Evolutionary conservation across 2,113 vertebrate species (phyloP).

Genomic region (Peromyscus californicus): DNA sequence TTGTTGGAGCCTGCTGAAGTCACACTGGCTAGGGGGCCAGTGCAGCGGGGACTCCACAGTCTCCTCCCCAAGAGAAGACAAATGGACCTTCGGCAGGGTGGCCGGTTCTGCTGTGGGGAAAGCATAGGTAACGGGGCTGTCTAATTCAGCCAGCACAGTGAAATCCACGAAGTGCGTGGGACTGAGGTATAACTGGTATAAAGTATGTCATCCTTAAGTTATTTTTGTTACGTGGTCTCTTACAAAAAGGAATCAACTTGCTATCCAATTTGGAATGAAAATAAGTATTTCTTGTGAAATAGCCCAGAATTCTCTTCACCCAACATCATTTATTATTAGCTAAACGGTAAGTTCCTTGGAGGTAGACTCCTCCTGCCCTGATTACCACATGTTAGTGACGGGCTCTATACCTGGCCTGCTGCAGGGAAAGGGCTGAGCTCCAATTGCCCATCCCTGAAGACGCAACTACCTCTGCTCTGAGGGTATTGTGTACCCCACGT

Average conservation of each 20-base stretch:
- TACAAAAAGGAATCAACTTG: not conserved
- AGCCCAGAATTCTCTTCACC: not conserved
- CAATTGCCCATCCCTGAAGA: not conserved
- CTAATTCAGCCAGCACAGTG: not conserved
- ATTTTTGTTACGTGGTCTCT: not conserved
- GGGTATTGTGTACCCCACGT: not conserved
- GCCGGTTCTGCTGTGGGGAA: not conserved
- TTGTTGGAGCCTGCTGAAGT: not conserved
- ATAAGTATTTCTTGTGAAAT: constrained; percentile 55
- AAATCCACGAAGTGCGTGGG: not conserved
- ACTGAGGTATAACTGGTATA: not conserved
- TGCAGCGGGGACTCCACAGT: not conserved
- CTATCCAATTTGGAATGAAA: constrained; percentile 34
- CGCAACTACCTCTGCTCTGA: not conserved
- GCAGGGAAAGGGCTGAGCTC: not conserved
- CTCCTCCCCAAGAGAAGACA: not conserved
- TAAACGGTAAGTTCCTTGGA: not conserved
- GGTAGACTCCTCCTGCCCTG: not conserved
- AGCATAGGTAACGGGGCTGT: not conserved
- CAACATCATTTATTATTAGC: not conserved
- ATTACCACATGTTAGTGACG: not conserved
- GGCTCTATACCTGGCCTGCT: not conserved
- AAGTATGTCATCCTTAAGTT: not conserved
- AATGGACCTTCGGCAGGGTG: not conserved
- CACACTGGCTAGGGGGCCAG: not conserved